phyloP scores from a whole-genome alignment of 2,797 vertebrate species.

The Momotus momota region DNA sequence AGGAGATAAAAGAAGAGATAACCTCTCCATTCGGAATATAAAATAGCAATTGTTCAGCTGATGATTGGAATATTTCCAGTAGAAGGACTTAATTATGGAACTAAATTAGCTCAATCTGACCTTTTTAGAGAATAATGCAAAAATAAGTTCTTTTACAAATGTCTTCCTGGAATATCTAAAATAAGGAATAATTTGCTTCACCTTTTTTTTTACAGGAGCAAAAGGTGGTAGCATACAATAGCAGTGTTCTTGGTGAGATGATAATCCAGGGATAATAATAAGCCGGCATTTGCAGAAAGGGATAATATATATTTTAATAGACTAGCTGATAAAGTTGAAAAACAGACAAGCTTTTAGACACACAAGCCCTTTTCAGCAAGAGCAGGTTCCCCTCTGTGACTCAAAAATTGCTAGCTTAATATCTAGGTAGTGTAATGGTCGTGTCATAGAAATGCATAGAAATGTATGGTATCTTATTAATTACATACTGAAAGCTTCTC shows the following conservation, averaged over 20 bases:
- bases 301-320: slow-evolving; percentile 41
- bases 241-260: background rate
- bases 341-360: slow-evolving; percentile 17
- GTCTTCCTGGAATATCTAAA: slow-evolving; percentile 46
- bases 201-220: background rate
- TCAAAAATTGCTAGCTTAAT: background rate
- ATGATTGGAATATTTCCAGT: slow-evolving; percentile 57
- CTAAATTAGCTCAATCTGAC: slow-evolving; percentile 62
- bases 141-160: slow-evolving; percentile 21
- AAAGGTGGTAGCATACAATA: slow-evolving; percentile 32
- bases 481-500: background rate
- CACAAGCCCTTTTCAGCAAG: background rate
- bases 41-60: slow-evolving; percentile 62
- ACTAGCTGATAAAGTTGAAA: slow-evolving; percentile 7
- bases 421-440: background rate
- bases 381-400: slow-evolving; percentile 9
- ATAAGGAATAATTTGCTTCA: slow-evolving; percentile 34
- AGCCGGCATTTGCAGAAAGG: background rate
- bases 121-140: slow-evolving; percentile 59
- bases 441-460: background rate
- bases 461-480: background rate
- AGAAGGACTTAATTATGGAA: slow-evolving; percentile 61
- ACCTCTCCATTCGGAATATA: slow-evolving; percentile 56
- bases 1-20: slow-evolving; percentile 64
- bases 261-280: slow-evolving; percentile 14